Base-by-base conservation (phyloP, 1,140 invertebrate species). In the Camponotus vicinus region DNA sequence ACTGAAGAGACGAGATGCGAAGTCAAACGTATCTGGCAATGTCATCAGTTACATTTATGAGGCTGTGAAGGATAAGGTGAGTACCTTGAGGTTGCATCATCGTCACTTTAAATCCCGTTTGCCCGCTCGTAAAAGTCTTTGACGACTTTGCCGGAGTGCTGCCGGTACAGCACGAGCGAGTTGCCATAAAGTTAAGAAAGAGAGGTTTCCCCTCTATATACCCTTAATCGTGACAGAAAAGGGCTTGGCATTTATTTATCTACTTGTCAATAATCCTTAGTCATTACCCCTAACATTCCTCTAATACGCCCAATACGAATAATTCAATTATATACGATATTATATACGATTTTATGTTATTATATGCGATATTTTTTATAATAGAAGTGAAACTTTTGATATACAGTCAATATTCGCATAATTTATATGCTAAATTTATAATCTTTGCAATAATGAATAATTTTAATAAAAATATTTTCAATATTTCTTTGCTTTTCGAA, bases 31-130 rank as follows among this genome's bases (percentile, higher is more conserved):
- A 94, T 94, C 94, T 93, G 92, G 94, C 94, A 95, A 94, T 95
- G 94, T 95, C 94, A 95, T 95, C 92, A 92, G 94, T 94, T 94
- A 95, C 94, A 95, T 95, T 95, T 95, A 95, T 94, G 94, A 95
- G 92, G 93, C 91, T 92, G 92, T 95, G 93, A 95, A 94, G 93
- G 92, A 94, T 95, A 95, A 94, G 94, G 93, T 94, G 94, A 95
- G 93, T 93, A 95, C 93, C 94, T 95, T 94, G 94, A 95, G 94
- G 95, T 95, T 95, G 94, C 95, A 94, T 95, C 95, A 95, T 95
- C 94, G 94, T 95, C 95, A 94, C 95, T 95, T 95, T 95, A 95
- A 95, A 95, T 95, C 95, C 94, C 94, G 94, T 95, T 90, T 95
- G 95, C 93, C 92, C 91, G 94, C 94, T 95, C 95, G 94, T 95